Evolutionary conservation across 64 coral and sea anemone genomes (phyloP).

Genomic region (Orbicella faveolata): DNA sequence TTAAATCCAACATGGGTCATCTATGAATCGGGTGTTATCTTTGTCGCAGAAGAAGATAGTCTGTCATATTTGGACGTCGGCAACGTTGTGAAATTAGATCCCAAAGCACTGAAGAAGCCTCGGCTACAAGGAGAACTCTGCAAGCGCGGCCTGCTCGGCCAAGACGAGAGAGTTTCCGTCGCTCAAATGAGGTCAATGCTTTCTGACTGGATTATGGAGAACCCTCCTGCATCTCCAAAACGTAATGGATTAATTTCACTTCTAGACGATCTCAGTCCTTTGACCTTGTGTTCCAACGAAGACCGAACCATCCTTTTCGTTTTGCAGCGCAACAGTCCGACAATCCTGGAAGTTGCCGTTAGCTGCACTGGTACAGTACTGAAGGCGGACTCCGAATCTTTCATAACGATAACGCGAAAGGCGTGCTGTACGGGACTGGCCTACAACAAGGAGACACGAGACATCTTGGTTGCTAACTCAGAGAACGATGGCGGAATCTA

Average conservation of each 20-base stretch:
- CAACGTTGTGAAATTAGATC: constrained; percentile 6
- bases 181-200: constrained; percentile 22
- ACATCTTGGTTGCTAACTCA: constrained; percentile 16
- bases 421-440: constrained; percentile 1
- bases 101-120: constrained; percentile 35
- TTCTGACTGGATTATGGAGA: constrained; percentile 20
- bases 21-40: constrained; percentile 27
- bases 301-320: constrained; percentile 9
- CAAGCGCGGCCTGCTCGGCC: background rate
- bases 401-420: background rate
- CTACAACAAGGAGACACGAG: constrained; percentile 4
- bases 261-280: constrained; percentile 20
- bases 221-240: constrained; percentile 8
- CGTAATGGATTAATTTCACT: constrained; percentile 17
- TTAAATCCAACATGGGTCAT: constrained; percentile 35
- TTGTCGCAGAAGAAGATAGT: constrained; percentile 20
- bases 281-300: background rate
- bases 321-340: constrained; percentile 3
- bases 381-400: constrained; percentile 2
- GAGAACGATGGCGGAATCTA: background rate
- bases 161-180: background rate
- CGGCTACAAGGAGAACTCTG: background rate
- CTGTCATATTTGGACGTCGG: constrained; percentile 26
- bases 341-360: constrained; percentile 17
- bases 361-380: background rate